Evolutionary conservation across 1,140 invertebrate genomes (phyloP).

Genomic region (Macrobrachium rosenbergii): DNA sequence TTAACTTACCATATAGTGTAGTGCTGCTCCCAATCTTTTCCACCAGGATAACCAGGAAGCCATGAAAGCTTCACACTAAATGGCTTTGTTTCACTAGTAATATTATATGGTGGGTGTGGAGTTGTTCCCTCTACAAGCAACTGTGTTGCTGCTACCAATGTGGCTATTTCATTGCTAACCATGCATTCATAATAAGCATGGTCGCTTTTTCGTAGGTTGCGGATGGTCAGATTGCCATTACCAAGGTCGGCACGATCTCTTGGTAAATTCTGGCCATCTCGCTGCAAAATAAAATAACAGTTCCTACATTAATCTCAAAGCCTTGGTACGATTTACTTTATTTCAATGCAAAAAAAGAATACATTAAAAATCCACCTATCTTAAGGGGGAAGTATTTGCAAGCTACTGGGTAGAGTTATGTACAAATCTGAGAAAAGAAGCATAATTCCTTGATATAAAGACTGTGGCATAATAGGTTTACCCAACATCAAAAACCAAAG

Average conservation of each 20-base stretch:
- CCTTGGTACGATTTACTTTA: no score
- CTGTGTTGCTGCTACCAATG: constrained; percentile 89
- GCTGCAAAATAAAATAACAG: constrained; percentile 72
- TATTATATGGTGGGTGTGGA: constrained; percentile 95
- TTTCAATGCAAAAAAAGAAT: no score
- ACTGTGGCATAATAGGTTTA: no score
- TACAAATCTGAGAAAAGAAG: no score
- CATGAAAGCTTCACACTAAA: constrained; percentile 91
- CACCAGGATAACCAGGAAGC: constrained; percentile 95
- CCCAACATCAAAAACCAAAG: no score
- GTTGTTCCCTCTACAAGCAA: constrained; percentile 95
- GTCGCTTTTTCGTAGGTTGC: constrained; percentile 86
- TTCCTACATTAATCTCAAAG: background rate
- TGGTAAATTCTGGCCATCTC: constrained; percentile 85
- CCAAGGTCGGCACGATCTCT: constrained; percentile 82
- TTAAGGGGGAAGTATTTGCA: no score
- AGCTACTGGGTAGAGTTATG: no score
- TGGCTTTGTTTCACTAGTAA: constrained; percentile 86
- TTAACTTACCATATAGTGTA: constrained; percentile 89
- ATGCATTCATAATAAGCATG: constrained; percentile 96
- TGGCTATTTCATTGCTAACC: constrained; percentile 91
- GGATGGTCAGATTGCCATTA: constrained; percentile 93
- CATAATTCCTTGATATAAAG: no score
- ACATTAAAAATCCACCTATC: no score
- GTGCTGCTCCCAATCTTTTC: constrained; percentile 92